These are phyloP conservation scores for Phaonia tiefii DNA, from an alignment of 2,888 invertebrate species.

Conservation along the genomic window DNA sequence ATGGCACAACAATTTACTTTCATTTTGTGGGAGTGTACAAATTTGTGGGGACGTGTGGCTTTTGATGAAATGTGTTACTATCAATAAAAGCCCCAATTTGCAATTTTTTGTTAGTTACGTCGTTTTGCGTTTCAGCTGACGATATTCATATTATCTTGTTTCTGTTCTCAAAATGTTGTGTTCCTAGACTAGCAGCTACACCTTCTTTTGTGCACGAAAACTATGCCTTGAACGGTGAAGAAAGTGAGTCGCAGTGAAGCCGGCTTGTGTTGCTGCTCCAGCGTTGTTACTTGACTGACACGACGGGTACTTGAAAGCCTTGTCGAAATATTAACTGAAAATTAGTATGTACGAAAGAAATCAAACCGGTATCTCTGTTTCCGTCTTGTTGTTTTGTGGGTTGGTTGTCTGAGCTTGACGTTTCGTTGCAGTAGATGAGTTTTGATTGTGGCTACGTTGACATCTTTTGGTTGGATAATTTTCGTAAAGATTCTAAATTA, in stretches of 20 bases:
- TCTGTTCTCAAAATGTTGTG: background rate
- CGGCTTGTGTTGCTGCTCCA: conserved; percentile 11
- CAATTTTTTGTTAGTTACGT: conserved; percentile 5
- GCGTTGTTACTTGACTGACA: conserved; percentile 13
- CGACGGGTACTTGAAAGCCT: conserved; percentile 42
- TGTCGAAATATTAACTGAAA: conserved; percentile 37
- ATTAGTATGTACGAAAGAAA: conserved; percentile 31
- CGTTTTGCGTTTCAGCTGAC: too few species aligned
- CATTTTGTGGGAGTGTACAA: too few species aligned
- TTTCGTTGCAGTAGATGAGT: conserved; percentile 54
- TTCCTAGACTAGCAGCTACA: conserved; percentile 43
- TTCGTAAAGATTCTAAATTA: conserved; percentile 25
- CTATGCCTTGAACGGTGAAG: conserved; percentile 44
- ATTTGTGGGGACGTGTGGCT: too few species aligned
- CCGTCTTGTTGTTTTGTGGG: conserved; percentile 12
- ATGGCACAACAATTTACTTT: too few species aligned
- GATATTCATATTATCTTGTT: too few species aligned
- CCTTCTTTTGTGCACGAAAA: conserved; percentile 30
- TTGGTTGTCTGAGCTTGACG: conserved; percentile 36
- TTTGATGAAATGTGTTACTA: too few species aligned
- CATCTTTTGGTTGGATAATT: conserved; percentile 56
- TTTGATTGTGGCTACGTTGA: conserved; percentile 65
- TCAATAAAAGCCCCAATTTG: too few species aligned
- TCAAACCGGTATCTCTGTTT: conserved; percentile 58
- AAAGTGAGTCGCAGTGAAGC: conserved; percentile 49